Conservation (phyloP, 2,797 vertebrate species). For the Peromyscus eremicus region DNA sequence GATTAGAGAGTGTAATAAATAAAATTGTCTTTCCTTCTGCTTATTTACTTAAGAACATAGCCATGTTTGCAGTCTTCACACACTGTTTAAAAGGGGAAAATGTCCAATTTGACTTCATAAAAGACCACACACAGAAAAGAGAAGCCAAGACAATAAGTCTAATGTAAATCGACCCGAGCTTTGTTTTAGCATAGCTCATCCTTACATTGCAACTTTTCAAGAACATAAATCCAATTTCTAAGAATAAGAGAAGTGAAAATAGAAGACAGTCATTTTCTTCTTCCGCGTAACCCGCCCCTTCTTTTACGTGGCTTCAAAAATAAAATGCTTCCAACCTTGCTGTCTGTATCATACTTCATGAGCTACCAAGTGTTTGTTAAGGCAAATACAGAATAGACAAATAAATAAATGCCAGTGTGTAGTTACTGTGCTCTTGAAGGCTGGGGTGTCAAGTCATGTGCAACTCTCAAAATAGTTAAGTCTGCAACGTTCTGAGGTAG, state of each 20-base stretch:
- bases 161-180: background rate
- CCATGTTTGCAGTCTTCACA: background rate
- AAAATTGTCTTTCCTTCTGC: background rate
- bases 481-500: background rate
- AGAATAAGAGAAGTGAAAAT: background rate
- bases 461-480: background rate
- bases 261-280: background rate
- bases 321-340: background rate
- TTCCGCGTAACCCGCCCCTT: background rate
- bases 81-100: background rate
- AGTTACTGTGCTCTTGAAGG: background rate
- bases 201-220: background rate
- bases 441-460: accelerated
- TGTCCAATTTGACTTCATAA: background rate
- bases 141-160: background rate
- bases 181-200: background rate
- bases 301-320: background rate
- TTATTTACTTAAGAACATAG: background rate
- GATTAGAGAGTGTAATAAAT: background rate
- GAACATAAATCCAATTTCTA: background rate
- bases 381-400: background rate
- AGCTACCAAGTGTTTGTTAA: background rate
- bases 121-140: background rate
- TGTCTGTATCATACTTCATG: background rate
- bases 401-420: too few relatives aligned